Conservation (phyloP, 2,888 invertebrate species). For the Eilema depressum region DNA sequence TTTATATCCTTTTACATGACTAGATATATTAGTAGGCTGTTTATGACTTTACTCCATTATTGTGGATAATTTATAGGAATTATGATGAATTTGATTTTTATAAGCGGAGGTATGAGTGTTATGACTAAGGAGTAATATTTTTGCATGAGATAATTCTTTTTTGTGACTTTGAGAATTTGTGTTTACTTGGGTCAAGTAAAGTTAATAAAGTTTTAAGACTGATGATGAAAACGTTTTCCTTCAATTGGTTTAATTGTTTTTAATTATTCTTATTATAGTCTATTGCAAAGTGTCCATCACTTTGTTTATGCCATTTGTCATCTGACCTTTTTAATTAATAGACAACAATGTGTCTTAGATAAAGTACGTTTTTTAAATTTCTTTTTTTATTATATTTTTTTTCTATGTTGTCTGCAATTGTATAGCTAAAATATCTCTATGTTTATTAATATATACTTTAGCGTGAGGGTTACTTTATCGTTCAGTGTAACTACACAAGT, state of each 20-base stretch:
- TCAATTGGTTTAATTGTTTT: conserved; percentile 37
- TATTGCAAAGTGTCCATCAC: conserved; percentile 43
- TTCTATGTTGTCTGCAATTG: conserved; percentile 36
- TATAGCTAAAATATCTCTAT: conserved; percentile 6
- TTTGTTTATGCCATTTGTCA: conserved; percentile 56
- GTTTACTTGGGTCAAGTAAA: conserved; percentile 71
- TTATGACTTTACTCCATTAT: conserved; percentile 72
- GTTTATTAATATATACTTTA: background rate
- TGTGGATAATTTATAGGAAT: conserved; percentile 67
- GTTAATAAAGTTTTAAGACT: conserved; percentile 70
- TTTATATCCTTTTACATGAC: conserved; percentile 72
- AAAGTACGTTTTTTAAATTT: conserved; percentile 34
- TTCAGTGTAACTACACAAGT: conserved; percentile 5
- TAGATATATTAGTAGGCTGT: conserved; percentile 52
- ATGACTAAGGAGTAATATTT: conserved; percentile 56
- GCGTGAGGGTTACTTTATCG: background rate
- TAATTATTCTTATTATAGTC: conserved; percentile 33
- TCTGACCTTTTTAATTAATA: conserved; percentile 61
- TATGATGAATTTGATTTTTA: conserved; percentile 59
- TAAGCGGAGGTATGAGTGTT: conserved; percentile 32
- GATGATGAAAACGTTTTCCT: conserved; percentile 47
- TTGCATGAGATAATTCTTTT: conserved; percentile 68
- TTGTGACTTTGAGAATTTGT: conserved; percentile 59
- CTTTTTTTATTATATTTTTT: conserved; percentile 23
- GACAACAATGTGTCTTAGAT: conserved; percentile 47